Percentiles rank a stretch among this genome's conserved stretches.
Evolutionary conservation across 2,888 invertebrate genomes (phyloP).

Genomic region (Microdon myrmicae): DNA sequence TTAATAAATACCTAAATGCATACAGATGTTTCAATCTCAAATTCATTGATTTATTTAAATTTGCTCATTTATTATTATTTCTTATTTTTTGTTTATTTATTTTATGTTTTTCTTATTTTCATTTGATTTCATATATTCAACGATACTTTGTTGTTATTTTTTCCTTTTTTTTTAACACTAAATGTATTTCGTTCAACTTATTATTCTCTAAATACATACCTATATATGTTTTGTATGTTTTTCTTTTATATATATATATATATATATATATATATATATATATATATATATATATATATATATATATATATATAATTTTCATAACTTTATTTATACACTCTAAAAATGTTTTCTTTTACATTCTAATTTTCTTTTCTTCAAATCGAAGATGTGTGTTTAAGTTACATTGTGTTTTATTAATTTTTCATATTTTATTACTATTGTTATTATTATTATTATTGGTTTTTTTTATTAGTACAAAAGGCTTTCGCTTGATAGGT

Average conservation of each 20-base stretch:
- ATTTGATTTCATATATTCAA: conserved; percentile 1
- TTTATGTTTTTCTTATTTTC: conserved; percentile 28
- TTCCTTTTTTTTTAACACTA: not conserved
- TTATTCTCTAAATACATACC: not conserved
- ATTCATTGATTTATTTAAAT: conserved; percentile 9
- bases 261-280: not conserved
- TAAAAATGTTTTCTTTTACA: not conserved
- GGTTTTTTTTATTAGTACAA: conserved; percentile 36
- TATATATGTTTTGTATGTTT: not conserved
- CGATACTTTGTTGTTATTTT: not conserved
- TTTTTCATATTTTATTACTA: conserved; percentile 1
- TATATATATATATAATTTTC: not conserved
- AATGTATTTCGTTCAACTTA: not conserved
- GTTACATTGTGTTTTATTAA: not conserved
- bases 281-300: not conserved
- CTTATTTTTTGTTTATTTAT: conserved; percentile 9
- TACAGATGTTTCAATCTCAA: too few species aligned
- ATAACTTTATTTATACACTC: not conserved
- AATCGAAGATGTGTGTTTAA: not conserved
- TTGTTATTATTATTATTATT: conserved; percentile 12
- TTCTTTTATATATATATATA: not conserved
- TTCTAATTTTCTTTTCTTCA: not conserved
- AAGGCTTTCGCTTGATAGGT: conserved; percentile 57
- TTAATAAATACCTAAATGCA: too few species aligned
- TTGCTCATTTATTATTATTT: conserved; percentile 13